A percentile compares a stretch with the other conserved stretches of the same genome.
phyloP scores from a whole-genome alignment of 2,888 invertebrate genomes.

The Lasioglossum morio region DNA sequence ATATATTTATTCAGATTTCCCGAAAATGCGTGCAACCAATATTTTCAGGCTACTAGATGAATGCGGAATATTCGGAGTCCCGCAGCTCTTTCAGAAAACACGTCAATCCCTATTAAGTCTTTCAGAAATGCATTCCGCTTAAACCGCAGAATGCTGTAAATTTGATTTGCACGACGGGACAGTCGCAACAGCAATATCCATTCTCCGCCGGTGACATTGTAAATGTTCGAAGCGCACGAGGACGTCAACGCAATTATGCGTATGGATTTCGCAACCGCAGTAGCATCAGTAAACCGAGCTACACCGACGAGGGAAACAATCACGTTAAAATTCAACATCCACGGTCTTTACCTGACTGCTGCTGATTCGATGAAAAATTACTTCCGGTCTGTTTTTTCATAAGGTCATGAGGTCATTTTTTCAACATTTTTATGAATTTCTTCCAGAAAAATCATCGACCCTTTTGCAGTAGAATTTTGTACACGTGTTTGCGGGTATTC shows the following conservation, averaged over 20 bases:
- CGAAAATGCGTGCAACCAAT: not conserved
- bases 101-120: conserved; percentile 16
- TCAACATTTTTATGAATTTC: not conserved
- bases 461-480: not conserved
- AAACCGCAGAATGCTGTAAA: conserved; percentile 21
- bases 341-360: not conserved
- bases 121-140: conserved; percentile 9
- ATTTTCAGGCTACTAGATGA: not conserved
- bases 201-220: conserved; percentile 32
- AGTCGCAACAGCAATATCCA: conserved; percentile 17
- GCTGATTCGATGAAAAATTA: conserved; percentile 51
- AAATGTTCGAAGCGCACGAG: conserved; percentile 32
- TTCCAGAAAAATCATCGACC: not conserved
- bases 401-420: too few species aligned
- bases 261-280: conserved; percentile 39
- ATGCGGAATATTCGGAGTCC: not conserved
- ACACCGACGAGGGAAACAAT: conserved; percentile 45
- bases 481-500: not conserved
- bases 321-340: conserved; percentile 46
- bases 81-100: not conserved
- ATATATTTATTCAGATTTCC: not conserved
- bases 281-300: conserved; percentile 40
- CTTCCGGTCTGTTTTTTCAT: not conserved
- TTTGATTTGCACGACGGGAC: conserved; percentile 15
- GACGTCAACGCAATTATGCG: conserved; percentile 58